Base-by-base conservation (phyloP, 1,140 invertebrate species). In the Rhysida immarginata region DNA sequence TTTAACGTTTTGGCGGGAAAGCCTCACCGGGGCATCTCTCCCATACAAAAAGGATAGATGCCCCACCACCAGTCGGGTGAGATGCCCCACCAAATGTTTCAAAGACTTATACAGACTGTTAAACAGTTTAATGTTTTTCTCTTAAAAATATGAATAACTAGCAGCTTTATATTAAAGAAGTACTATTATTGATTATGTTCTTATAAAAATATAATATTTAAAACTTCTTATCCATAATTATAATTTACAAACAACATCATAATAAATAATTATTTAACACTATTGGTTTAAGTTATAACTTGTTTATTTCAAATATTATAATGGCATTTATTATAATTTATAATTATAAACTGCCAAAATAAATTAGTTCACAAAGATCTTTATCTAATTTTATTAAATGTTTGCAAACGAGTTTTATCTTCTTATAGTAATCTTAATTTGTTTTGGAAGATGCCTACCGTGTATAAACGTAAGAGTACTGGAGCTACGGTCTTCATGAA, bases 381-480 rank as follows among this genome's bases (percentile, higher is more conserved):
- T 35, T 35, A 35, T 16, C 29, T 61, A 18, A 52, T 8, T 52
- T 52, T 29, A 23, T 18, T 27, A 35, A 5, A 35, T 16, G 5
- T 35, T 35, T 35, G 16, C 29, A 16, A 35, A 16, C 29, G 16
- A 5, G 26, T 44, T n/a, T 20, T 43, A 26, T 24, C 50, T 46
- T 51, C 18, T 49, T 55, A 16, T 26, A 24, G 16, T 42, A 18
- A 25, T 11, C 52, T 48, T 45, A 35, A n/a, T 53, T 55, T 61
- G 5, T 35, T 16, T 8, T 5, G 29, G 29, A 35, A 35, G 29
- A 35, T 35, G 29, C 29, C 29, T 35, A 35, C 29, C 29, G 16
- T 8, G 29, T 35, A 35, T 16, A 35, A 35, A 35, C 29, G 29
- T 35, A 35, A 35, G 29, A 35, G 29, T 5, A 35, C 29, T 35